These are phyloP conservation scores for Petrocephalus zakoni DNA, from an alignment of 2,113 vertebrate genomes.

Conservation along the genomic window DNA sequence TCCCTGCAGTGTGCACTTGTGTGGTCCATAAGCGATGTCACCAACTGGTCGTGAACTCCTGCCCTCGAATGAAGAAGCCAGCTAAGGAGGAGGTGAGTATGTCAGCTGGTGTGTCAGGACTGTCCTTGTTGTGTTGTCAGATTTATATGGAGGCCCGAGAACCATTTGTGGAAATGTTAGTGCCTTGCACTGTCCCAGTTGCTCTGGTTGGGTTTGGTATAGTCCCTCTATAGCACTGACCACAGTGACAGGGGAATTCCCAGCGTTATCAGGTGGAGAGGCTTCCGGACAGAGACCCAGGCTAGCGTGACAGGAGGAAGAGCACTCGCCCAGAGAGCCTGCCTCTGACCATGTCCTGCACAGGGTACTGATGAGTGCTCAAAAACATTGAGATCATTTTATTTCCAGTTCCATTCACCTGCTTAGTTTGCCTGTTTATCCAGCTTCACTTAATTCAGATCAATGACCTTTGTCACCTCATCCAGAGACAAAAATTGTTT, in stretches of 20 bases:
- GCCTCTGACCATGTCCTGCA: not conserved
- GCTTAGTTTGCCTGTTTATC: not conserved
- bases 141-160: not conserved
- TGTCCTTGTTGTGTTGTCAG: not conserved
- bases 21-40: constrained; percentile 98
- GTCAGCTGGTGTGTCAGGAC: not conserved
- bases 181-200: not conserved
- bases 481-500: not conserved
- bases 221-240: not conserved
- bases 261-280: not conserved
- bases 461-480: not conserved
- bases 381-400: not conserved
- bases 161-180: not conserved
- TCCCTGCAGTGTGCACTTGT: constrained; percentile 83
- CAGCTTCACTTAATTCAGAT: not conserved
- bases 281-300: not conserved
- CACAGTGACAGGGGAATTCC: not conserved
- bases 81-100: constrained; percentile 64
- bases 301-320: not conserved
- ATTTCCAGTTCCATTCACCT: not conserved
- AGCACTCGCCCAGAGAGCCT: not conserved
- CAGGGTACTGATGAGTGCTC: not conserved
- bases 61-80: constrained; percentile 86
- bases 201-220: not conserved
- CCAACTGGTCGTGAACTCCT: constrained; percentile 86